Conservation (phyloP, 1,140 invertebrate genomes). For the Eumaeus atala region DNA sequence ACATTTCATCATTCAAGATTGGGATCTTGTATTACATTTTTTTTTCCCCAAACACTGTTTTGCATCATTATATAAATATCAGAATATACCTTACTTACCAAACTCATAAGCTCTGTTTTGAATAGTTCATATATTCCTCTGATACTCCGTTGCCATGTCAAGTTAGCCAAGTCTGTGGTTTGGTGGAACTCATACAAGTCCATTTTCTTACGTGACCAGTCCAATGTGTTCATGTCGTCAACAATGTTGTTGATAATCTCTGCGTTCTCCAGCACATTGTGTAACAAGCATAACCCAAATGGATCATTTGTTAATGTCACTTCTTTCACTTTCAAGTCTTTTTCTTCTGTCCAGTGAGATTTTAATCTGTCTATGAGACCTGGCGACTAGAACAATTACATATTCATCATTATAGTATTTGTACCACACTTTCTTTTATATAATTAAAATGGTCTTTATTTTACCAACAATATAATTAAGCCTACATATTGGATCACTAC, state of each 20-base stretch:
- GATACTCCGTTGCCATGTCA: conserved; percentile 74
- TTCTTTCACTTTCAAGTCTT: conserved; percentile 38
- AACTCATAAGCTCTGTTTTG: conserved; percentile 75
- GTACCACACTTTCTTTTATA: too few species aligned
- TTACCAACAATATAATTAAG: too few species aligned
- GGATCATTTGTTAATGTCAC: conserved; percentile 50
- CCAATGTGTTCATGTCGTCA: conserved; percentile 78
- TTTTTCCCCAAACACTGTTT: too few species aligned
- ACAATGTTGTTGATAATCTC: conserved; percentile 76
- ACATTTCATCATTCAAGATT: too few species aligned
- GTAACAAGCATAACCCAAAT: conserved; percentile 75
- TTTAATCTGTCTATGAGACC: conserved; percentile 50
- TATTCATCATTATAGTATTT: too few species aligned
- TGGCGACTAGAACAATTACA: conserved; percentile 38
- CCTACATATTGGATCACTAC: too few species aligned
- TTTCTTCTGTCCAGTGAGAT: conserved; percentile 46
- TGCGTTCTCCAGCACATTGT: conserved; percentile 74
- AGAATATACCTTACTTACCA: conserved; percentile 59
- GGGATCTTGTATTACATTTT: too few species aligned
- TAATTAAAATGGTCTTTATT: too few species aligned
- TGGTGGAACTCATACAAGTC: conserved; percentile 84
- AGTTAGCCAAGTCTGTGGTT: conserved; percentile 77
- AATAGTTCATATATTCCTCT: conserved; percentile 74
- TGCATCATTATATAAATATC: too few species aligned
- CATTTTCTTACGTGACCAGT: conserved; percentile 78